Percentiles rank a stretch among this genome's conserved stretches.
These are phyloP conservation scores for Calidris pygmaea DNA, from an alignment of 2,113 vertebrate genomes.

Conservation along the genomic window DNA sequence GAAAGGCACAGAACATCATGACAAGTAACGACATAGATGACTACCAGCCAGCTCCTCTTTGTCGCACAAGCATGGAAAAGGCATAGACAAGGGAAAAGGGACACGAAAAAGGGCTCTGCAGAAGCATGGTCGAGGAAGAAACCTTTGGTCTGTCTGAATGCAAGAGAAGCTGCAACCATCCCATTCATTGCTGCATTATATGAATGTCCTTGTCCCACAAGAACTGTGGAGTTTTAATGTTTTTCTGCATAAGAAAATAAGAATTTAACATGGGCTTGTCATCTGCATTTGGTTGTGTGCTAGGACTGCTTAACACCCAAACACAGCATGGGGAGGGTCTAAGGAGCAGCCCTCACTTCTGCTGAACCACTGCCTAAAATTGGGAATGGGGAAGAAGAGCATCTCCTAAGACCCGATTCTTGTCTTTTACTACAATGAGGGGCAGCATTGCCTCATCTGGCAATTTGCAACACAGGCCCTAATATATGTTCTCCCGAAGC, in stretches of 20 bases:
- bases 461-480: not conserved
- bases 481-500: not conserved
- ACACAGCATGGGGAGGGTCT: too few species aligned
- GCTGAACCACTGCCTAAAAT: not conserved
- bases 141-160: too few species aligned
- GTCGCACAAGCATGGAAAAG: rapidly evolving
- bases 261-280: not conserved
- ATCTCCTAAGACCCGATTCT: not conserved
- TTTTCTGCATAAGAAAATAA: not conserved
- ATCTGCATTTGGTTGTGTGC: rapidly evolving
- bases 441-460: not conserved
- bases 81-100: not conserved
- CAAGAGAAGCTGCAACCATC: not conserved
- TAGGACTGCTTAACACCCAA: not conserved
- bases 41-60: not conserved
- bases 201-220: not conserved
- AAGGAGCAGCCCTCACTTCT: not conserved
- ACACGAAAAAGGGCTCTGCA: not conserved
- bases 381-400: not conserved
- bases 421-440: not conserved
- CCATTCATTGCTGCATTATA: too few species aligned
- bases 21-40: rapidly evolving
- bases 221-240: not conserved
- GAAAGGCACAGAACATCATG: not conserved
- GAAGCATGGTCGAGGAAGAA: not conserved